Percentiles rank a stretch among this genome's conserved stretches.
phyloP scores from a whole-genome alignment of 2,113 vertebrate species.

The Notarius quadriscutis region DNA sequence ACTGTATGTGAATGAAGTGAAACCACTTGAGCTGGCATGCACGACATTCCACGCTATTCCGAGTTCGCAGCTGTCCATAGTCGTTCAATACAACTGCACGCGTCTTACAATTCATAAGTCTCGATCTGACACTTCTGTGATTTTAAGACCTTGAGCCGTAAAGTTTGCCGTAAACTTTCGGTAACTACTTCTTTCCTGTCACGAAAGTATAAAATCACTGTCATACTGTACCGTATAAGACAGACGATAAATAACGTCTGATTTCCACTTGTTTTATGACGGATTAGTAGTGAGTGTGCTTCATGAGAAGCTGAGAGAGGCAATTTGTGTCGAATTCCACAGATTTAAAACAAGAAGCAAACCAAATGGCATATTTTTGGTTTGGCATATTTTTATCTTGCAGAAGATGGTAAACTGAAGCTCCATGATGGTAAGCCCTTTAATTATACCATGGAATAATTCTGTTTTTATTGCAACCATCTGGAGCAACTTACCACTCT shows the following conservation, averaged over 20 bases:
- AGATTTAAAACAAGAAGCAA: slow-evolving; percentile 7
- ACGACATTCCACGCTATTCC: not conserved
- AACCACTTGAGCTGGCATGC: not conserved
- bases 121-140: not conserved
- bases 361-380: slow-evolving; percentile 45
- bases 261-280: not conserved
- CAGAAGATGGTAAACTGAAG: slow-evolving; percentile 37
- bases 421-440: slow-evolving; percentile 49
- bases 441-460: slow-evolving; percentile 60
- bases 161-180: not conserved
- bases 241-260: not conserved
- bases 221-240: not conserved
- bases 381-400: slow-evolving; percentile 53
- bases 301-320: not conserved
- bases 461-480: slow-evolving; percentile 57
- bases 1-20: slow-evolving; percentile 25
- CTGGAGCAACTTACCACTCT: slow-evolving; percentile 50
- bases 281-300: not conserved
- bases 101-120: not conserved
- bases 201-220: not conserved
- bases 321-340: not conserved
- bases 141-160: not conserved
- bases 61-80: slow-evolving; percentile 11
- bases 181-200: not conserved
- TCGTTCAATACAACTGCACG: slow-evolving; percentile 1